Conservation (phyloP, 1,140 invertebrate species). For the Drosophila fuyamai region DNA sequence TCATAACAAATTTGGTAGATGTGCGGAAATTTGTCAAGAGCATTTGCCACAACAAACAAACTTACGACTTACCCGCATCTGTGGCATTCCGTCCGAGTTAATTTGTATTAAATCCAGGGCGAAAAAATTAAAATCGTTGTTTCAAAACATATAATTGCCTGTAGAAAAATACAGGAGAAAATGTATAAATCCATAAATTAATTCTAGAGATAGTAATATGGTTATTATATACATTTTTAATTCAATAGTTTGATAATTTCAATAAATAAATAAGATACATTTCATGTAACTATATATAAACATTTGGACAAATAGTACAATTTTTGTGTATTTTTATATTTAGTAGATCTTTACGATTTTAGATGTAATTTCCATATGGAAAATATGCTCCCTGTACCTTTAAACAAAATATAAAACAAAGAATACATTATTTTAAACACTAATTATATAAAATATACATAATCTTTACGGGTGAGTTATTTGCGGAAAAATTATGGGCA, state of each 20-base stretch:
- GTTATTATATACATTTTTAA: no score
- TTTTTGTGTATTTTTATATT: no score
- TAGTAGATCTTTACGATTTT: no score
- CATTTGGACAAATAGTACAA: no score
- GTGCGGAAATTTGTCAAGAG: constrained; percentile 62
- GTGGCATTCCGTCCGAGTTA: constrained; percentile 1
- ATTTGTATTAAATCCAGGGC: constrained; percentile 4
- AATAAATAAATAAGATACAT: no score
- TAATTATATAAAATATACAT: constrained; percentile 1
- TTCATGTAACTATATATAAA: no score
- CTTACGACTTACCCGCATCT: constrained; percentile 15
- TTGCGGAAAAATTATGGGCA: constrained; percentile 14
- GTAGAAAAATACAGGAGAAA: neutral
- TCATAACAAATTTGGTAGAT: constrained; percentile 71
- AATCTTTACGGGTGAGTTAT: constrained; percentile 21
- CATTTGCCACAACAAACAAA: constrained; percentile 49
- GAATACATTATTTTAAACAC: neutral
- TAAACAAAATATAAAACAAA: neutral
- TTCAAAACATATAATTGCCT: constrained; percentile 2
- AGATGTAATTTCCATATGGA: no score
- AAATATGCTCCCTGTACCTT: neutral
- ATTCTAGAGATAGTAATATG: no score
- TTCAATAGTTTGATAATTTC: no score
- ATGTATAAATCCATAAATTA: neutral
- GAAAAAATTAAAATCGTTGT: constrained; percentile 1